Conservation (phyloP, 2,797 vertebrate species). For the Takifugu rubripes region DNA sequence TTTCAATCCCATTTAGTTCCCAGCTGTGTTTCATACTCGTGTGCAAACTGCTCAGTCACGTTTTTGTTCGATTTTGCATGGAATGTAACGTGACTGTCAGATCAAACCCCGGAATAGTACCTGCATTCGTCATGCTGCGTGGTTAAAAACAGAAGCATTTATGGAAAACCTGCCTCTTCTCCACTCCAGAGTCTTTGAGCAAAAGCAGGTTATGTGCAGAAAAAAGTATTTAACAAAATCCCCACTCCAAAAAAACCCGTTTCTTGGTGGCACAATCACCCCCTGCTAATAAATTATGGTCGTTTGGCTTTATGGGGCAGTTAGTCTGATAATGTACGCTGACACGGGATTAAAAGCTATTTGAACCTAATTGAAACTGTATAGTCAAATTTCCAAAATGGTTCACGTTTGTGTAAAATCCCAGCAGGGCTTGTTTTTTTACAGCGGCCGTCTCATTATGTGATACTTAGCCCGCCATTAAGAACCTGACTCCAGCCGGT, state of each 20-base stretch:
- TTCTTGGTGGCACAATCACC: conserved; percentile 26
- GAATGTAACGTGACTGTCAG: no score
- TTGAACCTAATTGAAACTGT: conserved; percentile 40
- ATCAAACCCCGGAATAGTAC: no score
- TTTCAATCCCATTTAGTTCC: conserved; percentile 21
- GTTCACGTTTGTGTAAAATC: conserved; percentile 37
- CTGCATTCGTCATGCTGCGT: no score
- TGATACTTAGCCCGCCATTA: conserved; percentile 5
- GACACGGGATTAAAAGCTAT: conserved; percentile 38
- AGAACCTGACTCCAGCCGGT: background rate
- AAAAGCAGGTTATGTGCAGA: conserved; percentile 26
- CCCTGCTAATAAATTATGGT: conserved; percentile 50
- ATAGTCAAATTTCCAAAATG: conserved; percentile 43
- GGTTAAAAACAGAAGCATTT: no score
- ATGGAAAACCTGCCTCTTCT: background rate
- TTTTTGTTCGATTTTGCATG: no score
- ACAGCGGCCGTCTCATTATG: conserved; percentile 20
- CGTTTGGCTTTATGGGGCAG: conserved; percentile 50
- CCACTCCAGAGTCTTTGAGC: conserved; percentile 9
- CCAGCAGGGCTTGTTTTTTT: conserved; percentile 23
- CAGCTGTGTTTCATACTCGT: conserved; percentile 21
- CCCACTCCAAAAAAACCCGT: background rate
- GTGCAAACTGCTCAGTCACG: no score
- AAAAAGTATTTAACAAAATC: conserved; percentile 15
- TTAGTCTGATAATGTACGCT: conserved; percentile 52